A percentile compares a stretch with the other conserved stretches of the same genome.
Conservation (phyloP, 2,113 vertebrate genomes). For the Eublepharis macularius region DNA sequence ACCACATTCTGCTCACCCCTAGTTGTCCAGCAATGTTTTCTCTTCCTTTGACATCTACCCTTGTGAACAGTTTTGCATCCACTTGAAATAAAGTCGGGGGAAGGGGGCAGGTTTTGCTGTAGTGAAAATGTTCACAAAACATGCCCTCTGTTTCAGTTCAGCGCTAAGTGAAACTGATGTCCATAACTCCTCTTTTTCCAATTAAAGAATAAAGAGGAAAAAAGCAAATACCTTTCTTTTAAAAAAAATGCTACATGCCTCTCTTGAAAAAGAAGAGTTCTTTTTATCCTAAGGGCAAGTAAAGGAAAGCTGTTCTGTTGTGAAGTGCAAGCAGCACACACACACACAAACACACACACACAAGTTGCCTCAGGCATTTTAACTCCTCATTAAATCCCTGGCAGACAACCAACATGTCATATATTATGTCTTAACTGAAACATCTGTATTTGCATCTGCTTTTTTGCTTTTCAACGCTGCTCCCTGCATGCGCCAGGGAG, state of each 20-base stretch:
- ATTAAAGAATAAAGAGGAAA: background rate
- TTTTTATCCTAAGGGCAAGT: slow-evolving; percentile 20
- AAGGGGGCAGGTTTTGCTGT: background rate
- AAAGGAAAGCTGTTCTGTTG: slow-evolving; percentile 3
- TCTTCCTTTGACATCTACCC: background rate
- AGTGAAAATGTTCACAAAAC: background rate
- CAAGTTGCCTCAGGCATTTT: slow-evolving; percentile 7
- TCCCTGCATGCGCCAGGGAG: background rate
- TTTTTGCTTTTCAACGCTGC: background rate
- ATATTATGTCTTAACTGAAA: slow-evolving; percentile 4
- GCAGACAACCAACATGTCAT: slow-evolving; percentile 23
- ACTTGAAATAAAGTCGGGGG: background rate
- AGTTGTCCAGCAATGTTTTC: background rate
- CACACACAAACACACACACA: background rate
- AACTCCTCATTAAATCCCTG: slow-evolving; percentile 23
- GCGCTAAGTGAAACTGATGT: background rate
- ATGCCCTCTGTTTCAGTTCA: background rate
- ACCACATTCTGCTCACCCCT: background rate
- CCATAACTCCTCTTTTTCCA: background rate
- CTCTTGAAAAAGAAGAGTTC: background rate
- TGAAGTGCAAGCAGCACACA: background rate
- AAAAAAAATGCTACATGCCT: background rate
- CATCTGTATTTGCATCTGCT: background rate
- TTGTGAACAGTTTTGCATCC: background rate
- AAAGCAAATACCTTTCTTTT: background rate